Base-by-base conservation (phyloP, 1,140 invertebrate species). In the Sminthurides bifidus region DNA sequence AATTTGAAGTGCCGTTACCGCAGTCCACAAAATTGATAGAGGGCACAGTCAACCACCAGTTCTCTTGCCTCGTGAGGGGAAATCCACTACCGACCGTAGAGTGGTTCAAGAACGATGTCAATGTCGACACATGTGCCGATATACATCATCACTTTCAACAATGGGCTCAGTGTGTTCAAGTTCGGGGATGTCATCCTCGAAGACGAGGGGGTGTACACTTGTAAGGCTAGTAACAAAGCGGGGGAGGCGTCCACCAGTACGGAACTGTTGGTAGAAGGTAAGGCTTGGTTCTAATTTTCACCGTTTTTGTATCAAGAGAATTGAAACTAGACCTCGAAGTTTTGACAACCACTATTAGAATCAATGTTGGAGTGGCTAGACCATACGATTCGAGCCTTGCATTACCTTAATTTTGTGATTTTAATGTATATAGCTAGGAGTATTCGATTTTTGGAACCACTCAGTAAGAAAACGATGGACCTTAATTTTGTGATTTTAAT, bases 21-120 rank as follows among this genome's bases (percentile, higher is more conserved):
- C 50, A 33, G 5, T 24, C 33, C 6, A 41, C 37, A 26, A 52
- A 12, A 17, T 31, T 52, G 14, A 52, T 40, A 15, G 50, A 54
- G 17, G 52, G 31, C 19, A 49, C 37, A 14, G 29, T 29, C 5
- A 12, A 46, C 51, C 56, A 50, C 51, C 27, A 37, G 48, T 17
- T 52, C 51, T 45, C 43, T 49, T 48, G 51, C 52, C 56, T 66
- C 79, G 83, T 85, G 70, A 75, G 75, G 50, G 83, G 83, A 2
- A 79, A 84, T 70, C 85, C 85, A 2, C 65, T 86, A 40, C 85
- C 86, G 4, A 81, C 79, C 6, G 82, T 89, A 2, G 79, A 80
- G 46, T 90, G 87, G 86, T 83, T 76, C 62, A 87, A 85, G 68
- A 79, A 85, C 65, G 78, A 78, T 30, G 69, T 74, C 0, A 84